A percentile compares a stretch with the other conserved stretches of the same genome.
Evolutionary conservation across 1,140 invertebrate genomes (phyloP).

Genomic region (Lordiphosa stackelbergi): DNA sequence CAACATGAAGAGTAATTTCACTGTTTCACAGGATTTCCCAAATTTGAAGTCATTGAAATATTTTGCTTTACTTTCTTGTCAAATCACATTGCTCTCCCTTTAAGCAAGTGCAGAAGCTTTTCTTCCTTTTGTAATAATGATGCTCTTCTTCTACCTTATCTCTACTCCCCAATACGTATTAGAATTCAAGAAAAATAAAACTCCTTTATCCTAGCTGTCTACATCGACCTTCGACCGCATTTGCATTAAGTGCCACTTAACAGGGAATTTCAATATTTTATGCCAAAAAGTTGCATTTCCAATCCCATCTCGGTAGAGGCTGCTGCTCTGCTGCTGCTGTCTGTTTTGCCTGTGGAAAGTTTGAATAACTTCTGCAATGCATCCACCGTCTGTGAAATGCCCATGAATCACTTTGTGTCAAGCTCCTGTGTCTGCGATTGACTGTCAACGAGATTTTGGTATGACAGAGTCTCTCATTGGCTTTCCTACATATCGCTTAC

Average conservation of each 20-base stretch:
- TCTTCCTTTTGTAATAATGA: no score
- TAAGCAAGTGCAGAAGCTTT: no score
- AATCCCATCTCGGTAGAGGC: not conserved
- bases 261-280: conserved; percentile 76
- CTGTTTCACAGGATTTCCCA: no score
- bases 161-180: conserved; percentile 4
- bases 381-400: conserved; percentile 17
- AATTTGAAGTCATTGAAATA: no score
- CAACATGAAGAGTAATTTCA: no score
- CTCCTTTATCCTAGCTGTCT: conserved; percentile 15
- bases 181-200: no score
- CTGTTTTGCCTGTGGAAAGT: conserved; percentile 23
- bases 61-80: no score
- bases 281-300: conserved; percentile 51
- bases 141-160: no score
- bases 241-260: conserved; percentile 76
- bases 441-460: conserved; percentile 49
- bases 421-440: conserved; percentile 38
- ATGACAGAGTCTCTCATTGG: conserved; percentile 11
- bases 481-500: conserved; percentile 1
- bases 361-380: conserved; percentile 32
- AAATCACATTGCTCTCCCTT: no score
- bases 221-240: conserved; percentile 50
- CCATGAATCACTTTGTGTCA: conserved; percentile 38
- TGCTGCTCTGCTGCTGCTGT: conserved; percentile 1